Conservation (phyloP, 2,113 vertebrate species). For the Phycodurus eques region DNA sequence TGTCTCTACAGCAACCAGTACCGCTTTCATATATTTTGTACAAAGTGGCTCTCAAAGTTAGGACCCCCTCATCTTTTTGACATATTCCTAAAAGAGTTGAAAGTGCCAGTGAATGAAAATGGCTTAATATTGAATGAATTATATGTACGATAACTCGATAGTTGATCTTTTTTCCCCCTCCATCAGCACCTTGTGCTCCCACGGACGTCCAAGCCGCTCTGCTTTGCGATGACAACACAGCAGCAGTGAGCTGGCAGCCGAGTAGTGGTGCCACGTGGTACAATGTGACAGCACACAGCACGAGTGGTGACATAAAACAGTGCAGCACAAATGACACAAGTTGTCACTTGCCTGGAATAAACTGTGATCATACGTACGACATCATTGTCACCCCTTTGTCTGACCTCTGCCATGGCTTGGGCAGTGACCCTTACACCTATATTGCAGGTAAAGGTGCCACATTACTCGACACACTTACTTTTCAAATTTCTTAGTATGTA, state of each 20-base stretch:
- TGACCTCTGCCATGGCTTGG: constrained; percentile 43
- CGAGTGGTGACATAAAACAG: constrained; percentile 41
- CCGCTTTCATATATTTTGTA: no score
- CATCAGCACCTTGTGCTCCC: constrained; percentile 73
- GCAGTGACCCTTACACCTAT: constrained; percentile 37
- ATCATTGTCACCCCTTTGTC: constrained; percentile 65
- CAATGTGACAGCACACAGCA: constrained; percentile 47
- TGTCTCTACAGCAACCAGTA: no score
- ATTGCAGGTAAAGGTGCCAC: constrained; percentile 53
- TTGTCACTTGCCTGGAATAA: constrained; percentile 63
- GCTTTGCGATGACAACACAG: constrained; percentile 67
- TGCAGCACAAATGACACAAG: constrained; percentile 52
- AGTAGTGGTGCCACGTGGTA: constrained; percentile 56
- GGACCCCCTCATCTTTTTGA: no score
- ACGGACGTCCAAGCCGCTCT: constrained; percentile 59
- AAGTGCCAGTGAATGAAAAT: no score
- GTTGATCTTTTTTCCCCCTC: constrained; percentile 14
- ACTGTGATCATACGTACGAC: constrained; percentile 64
- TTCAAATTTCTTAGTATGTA: no score
- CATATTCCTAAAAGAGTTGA: no score
- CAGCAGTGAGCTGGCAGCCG: constrained; percentile 60
- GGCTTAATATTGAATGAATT: no score
- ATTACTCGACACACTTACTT: no score
- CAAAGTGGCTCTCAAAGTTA: no score
- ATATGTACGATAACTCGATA: background rate